Evolutionary conservation across 2,888 invertebrate species (phyloP).

Genomic region (Sinelater perroti): DNA sequence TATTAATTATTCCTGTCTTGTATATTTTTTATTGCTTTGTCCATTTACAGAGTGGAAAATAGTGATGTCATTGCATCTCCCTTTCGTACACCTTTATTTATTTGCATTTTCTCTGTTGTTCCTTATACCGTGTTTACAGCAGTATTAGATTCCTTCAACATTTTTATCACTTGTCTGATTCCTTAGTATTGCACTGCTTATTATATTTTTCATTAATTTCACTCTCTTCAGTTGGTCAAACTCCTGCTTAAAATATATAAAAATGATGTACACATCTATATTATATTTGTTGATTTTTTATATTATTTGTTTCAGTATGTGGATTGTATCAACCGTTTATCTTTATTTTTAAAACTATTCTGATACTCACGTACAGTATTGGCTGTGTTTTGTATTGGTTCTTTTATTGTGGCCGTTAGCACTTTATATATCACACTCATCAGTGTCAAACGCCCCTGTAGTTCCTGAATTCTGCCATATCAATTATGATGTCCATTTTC

Average conservation of each 20-base stretch:
- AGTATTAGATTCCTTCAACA: neutral
- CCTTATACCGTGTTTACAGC: neutral
- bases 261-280: neutral
- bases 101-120: conserved; percentile 12
- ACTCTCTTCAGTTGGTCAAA: neutral
- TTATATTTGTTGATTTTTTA: neutral
- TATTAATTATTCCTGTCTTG: neutral
- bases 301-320: neutral
- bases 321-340: neutral
- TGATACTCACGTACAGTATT: neutral
- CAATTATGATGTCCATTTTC: conserved; percentile 4
- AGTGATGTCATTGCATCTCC: neutral
- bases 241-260: neutral
- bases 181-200: neutral
- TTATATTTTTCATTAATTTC: neutral
- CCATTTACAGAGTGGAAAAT: neutral
- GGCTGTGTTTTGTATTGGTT: conserved; percentile 2
- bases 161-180: conserved; percentile 2
- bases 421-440: conserved; percentile 1
- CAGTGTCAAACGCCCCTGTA: conserved; percentile 1
- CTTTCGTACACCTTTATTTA: neutral
- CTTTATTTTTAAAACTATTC: neutral
- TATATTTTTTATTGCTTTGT: neutral
- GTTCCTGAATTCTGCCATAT: conserved; percentile 1
- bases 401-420: conserved; percentile 1